phyloP scores from a whole-genome alignment of 2,113 vertebrate genomes.

The Epinephelus moara region DNA sequence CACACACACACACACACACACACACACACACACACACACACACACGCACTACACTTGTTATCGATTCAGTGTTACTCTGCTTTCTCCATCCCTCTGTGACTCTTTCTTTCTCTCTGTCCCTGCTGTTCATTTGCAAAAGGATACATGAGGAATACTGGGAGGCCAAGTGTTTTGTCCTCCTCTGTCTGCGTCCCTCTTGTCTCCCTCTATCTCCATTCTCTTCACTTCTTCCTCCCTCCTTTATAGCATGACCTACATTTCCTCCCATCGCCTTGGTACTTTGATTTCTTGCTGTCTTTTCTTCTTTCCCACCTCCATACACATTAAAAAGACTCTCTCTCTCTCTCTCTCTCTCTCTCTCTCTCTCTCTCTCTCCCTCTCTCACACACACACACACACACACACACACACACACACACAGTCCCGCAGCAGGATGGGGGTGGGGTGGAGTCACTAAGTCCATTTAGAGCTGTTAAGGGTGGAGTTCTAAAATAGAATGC shows the following conservation, averaged over 20 bases:
- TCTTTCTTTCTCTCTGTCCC: conserved; percentile 8
- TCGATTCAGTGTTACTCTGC: conserved; percentile 9
- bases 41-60: conserved; percentile 7
- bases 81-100: conserved; percentile 10
- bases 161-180: conserved; percentile 17
- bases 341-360: not conserved
- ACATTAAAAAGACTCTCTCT: conserved; percentile 6
- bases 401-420: conserved; percentile 19
- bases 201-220: conserved; percentile 25
- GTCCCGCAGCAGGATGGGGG: conserved; percentile 26
- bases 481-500: conserved; percentile 71
- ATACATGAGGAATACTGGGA: conserved; percentile 33
- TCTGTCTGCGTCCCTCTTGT: conserved; percentile 11
- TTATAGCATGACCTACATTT: conserved; percentile 71
- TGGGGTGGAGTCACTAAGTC: conserved; percentile 59
- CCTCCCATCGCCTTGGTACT: conserved; percentile 23
- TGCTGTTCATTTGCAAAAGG: conserved; percentile 26
- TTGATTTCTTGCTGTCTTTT: conserved; percentile 24
- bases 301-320: conserved; percentile 14
- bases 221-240: conserved; percentile 39
- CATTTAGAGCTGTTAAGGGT: conserved; percentile 66
- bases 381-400: not conserved
- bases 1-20: conserved; percentile 1
- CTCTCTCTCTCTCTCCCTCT: not conserved
- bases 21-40: conserved; percentile 7